phyloP scores from a whole-genome alignment of 2,888 invertebrate species.

The Polydrusus tereticollis region DNA sequence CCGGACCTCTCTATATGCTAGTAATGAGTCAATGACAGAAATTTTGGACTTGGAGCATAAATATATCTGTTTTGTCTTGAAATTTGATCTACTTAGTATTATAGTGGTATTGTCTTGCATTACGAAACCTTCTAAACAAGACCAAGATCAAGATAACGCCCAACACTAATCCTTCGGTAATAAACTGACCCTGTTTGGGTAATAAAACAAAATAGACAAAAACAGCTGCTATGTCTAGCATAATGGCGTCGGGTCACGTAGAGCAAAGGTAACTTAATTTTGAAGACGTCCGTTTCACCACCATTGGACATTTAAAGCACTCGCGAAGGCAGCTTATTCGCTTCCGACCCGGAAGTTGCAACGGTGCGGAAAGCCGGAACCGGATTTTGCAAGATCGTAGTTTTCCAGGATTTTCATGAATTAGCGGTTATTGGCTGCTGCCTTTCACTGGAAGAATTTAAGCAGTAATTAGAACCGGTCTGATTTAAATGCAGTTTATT shows the following conservation, averaged over 20 bases:
- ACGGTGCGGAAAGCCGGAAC: slow-evolving; percentile 39
- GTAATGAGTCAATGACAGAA: too few species aligned
- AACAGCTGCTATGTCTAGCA: slow-evolving; percentile 4
- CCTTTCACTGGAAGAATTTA: background rate
- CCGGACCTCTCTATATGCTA: too few species aligned
- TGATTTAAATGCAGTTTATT: background rate
- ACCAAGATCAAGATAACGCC: background rate
- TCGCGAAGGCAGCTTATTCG: slow-evolving; percentile 49
- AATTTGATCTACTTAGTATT: too few species aligned
- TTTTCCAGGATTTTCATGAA: slow-evolving; percentile 31
- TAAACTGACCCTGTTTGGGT: background rate
- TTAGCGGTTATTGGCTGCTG: slow-evolving; percentile 23
- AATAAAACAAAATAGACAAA: slow-evolving; percentile 1
- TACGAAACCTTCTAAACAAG: too few species aligned
- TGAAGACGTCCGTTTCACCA: slow-evolving; percentile 51
- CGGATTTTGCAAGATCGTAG: slow-evolving; percentile 41
- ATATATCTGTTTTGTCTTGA: too few species aligned
- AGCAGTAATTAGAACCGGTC: background rate
- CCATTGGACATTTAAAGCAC: slow-evolving; percentile 37
- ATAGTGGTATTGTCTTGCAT: too few species aligned
- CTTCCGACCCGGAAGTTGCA: slow-evolving; percentile 50
- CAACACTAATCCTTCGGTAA: background rate
- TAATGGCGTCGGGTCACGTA: slow-evolving; percentile 20
- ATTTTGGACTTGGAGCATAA: too few species aligned
- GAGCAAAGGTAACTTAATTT: slow-evolving; percentile 56